Conservation (phyloP, 2,888 invertebrate genomes). For the Drosophila fungiperda region DNA sequence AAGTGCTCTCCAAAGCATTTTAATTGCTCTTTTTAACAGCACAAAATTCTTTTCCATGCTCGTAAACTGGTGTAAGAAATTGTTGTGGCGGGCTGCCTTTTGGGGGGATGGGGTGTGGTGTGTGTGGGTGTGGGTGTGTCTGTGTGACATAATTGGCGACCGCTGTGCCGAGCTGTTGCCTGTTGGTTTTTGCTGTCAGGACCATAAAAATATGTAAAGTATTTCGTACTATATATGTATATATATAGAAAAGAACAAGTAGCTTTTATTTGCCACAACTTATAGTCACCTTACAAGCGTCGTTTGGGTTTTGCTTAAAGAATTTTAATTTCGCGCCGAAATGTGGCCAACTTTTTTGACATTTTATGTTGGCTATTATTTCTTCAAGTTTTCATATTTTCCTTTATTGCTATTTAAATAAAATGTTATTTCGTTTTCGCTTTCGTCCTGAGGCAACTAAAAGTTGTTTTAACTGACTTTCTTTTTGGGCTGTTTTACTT, state of each 20-base stretch:
- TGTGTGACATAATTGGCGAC: conserved; percentile 64
- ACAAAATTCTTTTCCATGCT: conserved; percentile 48
- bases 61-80: conserved; percentile 68
- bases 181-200: conserved; percentile 39
- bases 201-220: conserved; percentile 75
- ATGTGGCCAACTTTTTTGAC: conserved; percentile 67
- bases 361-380: conserved; percentile 37
- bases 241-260: conserved; percentile 1
- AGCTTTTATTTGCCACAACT: conserved; percentile 5
- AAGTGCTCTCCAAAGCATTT: conserved; percentile 20
- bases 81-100: conserved; percentile 37
- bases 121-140: conserved; percentile 36
- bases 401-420: conserved; percentile 68
- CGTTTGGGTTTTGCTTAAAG: conserved; percentile 9
- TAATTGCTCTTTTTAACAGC: conserved; percentile 25
- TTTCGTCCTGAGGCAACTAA: conserved; percentile 17
- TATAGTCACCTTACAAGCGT: conserved; percentile 22
- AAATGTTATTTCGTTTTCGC: conserved; percentile 49
- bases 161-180: conserved; percentile 22
- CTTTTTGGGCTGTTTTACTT: conserved; percentile 13
- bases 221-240: conserved; percentile 29
- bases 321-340: conserved; percentile 40
- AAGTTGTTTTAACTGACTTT: conserved; percentile 19
- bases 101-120: conserved; percentile 7
- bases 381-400: conserved; percentile 55